phyloP scores from a whole-genome alignment of 2,888 invertebrate genomes.

The Hypena proboscidalis region DNA sequence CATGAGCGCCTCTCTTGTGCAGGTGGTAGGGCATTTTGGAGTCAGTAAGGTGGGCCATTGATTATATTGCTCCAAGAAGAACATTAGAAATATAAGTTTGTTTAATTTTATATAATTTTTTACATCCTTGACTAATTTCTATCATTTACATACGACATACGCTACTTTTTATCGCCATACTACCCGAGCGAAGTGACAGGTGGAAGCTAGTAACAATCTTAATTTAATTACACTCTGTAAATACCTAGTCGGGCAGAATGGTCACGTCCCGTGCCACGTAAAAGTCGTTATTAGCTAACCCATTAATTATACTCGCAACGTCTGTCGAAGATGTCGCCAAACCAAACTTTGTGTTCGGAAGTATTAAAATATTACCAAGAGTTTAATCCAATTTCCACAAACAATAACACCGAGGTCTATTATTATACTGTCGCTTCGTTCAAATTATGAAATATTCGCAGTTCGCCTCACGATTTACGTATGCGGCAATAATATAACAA shows the following conservation, averaged over 20 bases:
- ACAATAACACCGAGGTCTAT: constrained; percentile 28
- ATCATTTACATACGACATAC: no score
- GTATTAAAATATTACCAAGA: constrained; percentile 51
- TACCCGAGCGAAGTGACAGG: no score
- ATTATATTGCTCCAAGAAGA: no score
- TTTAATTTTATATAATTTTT: no score
- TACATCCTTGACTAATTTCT: no score
- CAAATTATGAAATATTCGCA: constrained; percentile 32
- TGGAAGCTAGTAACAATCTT: no score
- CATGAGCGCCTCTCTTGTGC: no score
- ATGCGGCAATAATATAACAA: constrained; percentile 47
- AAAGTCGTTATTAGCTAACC: constrained; percentile 54
- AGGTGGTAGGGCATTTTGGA: no score
- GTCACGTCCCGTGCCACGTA: constrained; percentile 47
- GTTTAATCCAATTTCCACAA: constrained; percentile 39
- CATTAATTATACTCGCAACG: constrained; percentile 76
- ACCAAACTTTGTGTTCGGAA: constrained; percentile 57
- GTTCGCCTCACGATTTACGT: constrained; percentile 43
- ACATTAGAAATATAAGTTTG: no score
- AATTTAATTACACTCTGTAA: no score
- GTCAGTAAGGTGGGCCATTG: no score
- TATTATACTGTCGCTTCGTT: constrained; percentile 21
- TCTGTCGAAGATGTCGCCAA: constrained; percentile 74
- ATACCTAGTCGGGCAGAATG: constrained; percentile 27
- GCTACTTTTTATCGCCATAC: no score